These are phyloP conservation scores for Microctonus brassicae DNA, from an alignment of 2,888 invertebrate species.

Conservation along the genomic window DNA sequence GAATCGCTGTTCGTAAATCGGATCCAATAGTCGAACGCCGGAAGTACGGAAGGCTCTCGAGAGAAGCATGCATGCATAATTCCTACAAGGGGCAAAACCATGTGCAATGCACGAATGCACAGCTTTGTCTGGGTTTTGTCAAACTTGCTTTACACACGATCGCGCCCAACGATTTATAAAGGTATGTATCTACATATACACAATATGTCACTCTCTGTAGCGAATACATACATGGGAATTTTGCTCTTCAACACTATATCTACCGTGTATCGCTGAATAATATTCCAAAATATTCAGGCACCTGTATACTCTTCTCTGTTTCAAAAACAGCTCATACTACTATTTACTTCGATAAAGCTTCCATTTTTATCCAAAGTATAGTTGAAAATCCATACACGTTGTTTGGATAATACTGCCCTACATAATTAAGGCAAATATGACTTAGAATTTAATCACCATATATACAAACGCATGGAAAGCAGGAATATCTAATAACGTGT, in stretches of 20 bases:
- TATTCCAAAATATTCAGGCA: too few relatives aligned
- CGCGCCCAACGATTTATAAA: constrained; percentile 28
- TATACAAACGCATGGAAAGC: constrained; percentile 47
- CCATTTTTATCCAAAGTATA: too few relatives aligned
- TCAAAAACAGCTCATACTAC: too few relatives aligned
- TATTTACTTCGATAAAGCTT: too few relatives aligned
- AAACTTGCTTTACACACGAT: constrained; percentile 35
- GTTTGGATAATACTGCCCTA: too few relatives aligned
- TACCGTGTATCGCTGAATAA: too few relatives aligned
- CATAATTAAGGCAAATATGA: too few relatives aligned
- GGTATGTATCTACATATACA: constrained; percentile 12
- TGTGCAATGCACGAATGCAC: constrained; percentile 30
- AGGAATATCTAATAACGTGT: constrained; percentile 4
- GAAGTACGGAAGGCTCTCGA: constrained; percentile 45
- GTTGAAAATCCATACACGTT: too few relatives aligned
- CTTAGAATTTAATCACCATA: too few relatives aligned
- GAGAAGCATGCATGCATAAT: constrained; percentile 54
- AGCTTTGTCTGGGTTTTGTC: constrained; percentile 26
- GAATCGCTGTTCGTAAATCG: constrained; percentile 41
- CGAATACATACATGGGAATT: background rate
- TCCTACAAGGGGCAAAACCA: constrained; percentile 43
- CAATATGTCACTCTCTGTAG: too few relatives aligned
- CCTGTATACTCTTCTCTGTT: too few relatives aligned
- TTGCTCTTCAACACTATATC: too few relatives aligned
- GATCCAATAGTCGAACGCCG: constrained; percentile 43